Percentiles rank a stretch among this genome's conserved stretches.
These are phyloP conservation scores for Drosophila equinoxialis DNA, from an alignment of 1,140 invertebrate species.

Conservation along the genomic window DNA sequence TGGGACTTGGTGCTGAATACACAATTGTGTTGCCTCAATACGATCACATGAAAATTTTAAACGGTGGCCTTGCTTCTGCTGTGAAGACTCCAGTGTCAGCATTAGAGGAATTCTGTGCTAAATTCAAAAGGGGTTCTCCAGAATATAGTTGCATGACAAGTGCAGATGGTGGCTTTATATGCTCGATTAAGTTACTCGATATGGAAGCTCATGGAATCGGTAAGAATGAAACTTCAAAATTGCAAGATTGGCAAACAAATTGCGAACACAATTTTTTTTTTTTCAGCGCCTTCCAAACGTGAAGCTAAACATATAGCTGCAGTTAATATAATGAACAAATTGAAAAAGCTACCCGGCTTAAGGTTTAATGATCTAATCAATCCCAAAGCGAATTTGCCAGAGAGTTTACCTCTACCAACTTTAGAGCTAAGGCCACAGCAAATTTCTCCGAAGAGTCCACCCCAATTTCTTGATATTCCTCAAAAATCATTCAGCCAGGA, in stretches of 20 bases:
- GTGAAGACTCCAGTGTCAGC: background rate
- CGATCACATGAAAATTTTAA: background rate
- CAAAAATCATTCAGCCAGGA: no score
- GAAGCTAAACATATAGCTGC: background rate
- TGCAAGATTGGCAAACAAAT: background rate
- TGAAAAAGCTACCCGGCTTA: no score
- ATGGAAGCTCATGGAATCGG: background rate
- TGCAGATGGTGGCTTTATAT: background rate
- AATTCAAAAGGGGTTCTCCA: background rate
- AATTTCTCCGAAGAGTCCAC: no score
- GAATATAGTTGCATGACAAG: background rate
- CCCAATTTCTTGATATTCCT: no score
- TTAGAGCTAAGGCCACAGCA: background rate
- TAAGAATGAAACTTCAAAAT: background rate
- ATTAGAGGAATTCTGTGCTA: background rate
- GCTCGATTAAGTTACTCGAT: background rate
- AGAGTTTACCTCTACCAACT: no score
- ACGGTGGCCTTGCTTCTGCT: background rate
- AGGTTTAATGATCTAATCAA: no score
- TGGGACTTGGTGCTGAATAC: background rate
- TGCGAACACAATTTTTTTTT: no score
- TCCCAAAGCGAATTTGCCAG: no score
- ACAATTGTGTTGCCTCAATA: background rate
- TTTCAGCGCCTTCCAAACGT: background rate
- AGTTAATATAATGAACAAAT: background rate